These are phyloP conservation scores for Drosophila kambysellisi DNA, from an alignment of 2,888 invertebrate species.

Conservation along the genomic window DNA sequence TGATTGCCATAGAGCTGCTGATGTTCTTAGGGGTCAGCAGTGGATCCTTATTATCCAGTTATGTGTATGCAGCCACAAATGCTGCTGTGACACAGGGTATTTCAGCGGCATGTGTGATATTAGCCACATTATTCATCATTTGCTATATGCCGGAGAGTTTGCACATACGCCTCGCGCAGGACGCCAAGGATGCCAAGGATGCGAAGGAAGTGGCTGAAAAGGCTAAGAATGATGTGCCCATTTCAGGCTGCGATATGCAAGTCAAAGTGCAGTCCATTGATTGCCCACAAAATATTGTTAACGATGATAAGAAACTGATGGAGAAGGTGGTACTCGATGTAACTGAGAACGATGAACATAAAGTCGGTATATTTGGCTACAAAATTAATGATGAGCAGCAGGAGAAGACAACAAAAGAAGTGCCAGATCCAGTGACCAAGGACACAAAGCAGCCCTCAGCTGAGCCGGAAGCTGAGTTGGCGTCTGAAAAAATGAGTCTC, in stretches of 20 bases:
- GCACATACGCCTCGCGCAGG: slow-evolving; percentile 44
- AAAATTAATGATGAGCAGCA: not conserved
- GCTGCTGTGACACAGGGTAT: slow-evolving; percentile 77
- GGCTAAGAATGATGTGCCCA: slow-evolving; percentile 24
- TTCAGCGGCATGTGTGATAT: slow-evolving; percentile 66
- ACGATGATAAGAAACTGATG: slow-evolving; percentile 5
- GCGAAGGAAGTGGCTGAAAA: slow-evolving; percentile 13
- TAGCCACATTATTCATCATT: slow-evolving; percentile 72
- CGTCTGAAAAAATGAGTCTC: slow-evolving; percentile 38
- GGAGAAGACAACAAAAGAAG: not conserved
- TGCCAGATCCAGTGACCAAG: not conserved
- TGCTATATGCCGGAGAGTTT: slow-evolving; percentile 82
- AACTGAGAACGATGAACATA: not conserved
- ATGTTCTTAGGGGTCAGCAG: slow-evolving; percentile 87
- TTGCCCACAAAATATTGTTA: not conserved
- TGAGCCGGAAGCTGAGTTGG: slow-evolving; percentile 4
- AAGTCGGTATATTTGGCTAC: slow-evolving; percentile 13
- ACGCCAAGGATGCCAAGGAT: slow-evolving; percentile 19
- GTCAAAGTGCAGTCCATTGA: slow-evolving; percentile 16
- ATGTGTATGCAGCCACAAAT: slow-evolving; percentile 85
- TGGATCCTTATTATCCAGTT: slow-evolving; percentile 88
- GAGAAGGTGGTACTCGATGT: not conserved
- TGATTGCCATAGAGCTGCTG: slow-evolving; percentile 87
- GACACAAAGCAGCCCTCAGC: not conserved
- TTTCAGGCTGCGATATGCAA: slow-evolving; percentile 23